Evolutionary conservation across 2,888 invertebrate species (phyloP), one percentile per base, ranked within the genome.

Genomic region (Acanthoscelides obtectus): DNA sequence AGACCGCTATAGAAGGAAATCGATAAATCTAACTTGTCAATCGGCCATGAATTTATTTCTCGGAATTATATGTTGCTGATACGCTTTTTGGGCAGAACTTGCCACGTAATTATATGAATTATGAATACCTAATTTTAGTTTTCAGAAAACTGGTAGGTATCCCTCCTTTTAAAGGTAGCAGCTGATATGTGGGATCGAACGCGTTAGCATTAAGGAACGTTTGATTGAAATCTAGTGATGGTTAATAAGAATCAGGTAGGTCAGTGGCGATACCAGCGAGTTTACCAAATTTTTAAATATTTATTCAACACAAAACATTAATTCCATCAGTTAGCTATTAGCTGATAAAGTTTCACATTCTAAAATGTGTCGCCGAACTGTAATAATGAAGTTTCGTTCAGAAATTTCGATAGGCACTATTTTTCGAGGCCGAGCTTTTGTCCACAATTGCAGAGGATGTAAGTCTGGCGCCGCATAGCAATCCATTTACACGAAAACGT

Each of bases 1-100:
- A 45, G 45, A 12, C 45, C 12, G 45, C 17, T 6, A 17, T 17
- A 69, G 73, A 73, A 72, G 75, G 74, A 74, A 74, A 76, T 71
- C 76, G 72, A 75, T 76, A 75, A 75, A 76, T 76, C 74, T 70
- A 69, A 69, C 76, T 74, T 76, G 75, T 74, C 74, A 74, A 76
- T 76, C 71, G 67, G 68, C 72, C 45, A 45, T 45, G 72, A 74
- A 74, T 74, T 73, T 74, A 72, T 75, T 76, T 75, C 73, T 75
- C 65, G 66, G 76, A 76, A 76, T 75, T 73, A 75, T 72, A 75
- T 63, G 76, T 75, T 75, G 71, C 69, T 69, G 74, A 76, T 73
- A 72, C 70, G 75, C 73, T 70, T 75, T 76, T 76, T 70, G 72
- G 75, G 76, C 74, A 76, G 25, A 25, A 72, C 74, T 71, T 73